Base-by-base conservation (phyloP, 2,113 vertebrate species). In the Lethenteron camtschaticum region DNA sequence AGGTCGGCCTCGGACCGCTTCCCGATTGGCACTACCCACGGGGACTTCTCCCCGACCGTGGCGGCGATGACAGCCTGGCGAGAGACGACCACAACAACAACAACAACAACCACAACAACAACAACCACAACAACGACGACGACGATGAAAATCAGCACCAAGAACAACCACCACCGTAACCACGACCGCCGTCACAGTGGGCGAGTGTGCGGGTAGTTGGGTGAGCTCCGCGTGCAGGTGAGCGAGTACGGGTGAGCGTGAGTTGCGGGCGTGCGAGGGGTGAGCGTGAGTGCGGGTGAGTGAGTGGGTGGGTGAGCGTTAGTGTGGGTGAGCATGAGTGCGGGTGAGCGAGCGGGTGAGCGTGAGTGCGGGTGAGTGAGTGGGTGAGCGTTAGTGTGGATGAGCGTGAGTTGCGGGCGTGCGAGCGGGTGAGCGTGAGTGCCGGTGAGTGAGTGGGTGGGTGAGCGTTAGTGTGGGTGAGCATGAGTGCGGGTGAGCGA, bases 1-100 rank as follows among this genome's bases (percentile, higher is more conserved):
- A 96, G 80, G 77, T 96, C 87, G 68, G 94, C 94, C 78, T 96
- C 90, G 69, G 94, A 87, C 77, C 89, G 95, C 74, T 85, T 83
- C 74, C 86, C 86, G 80, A 96, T 90, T 2, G 94, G 94, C 16
- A 87, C 95, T 59, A 82, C 83, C 75, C 96, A 99, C 1, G 94
- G 94, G 16, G 94, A 95, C 74, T 96, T 96, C 79, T 99, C 91
- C 3, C 90, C 85, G 80, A 99, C 96, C 69, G 95, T 90, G 18
- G 94, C 92, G 12, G 92, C 94, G 20, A 96, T 82, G 69, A 86
- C 95, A 66, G 92, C 94, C 94, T 99, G 75, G 69, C 75, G 76
- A 76, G 20, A 75, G 76, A 56, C 75, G 11, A 72, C 10, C 69
- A 68, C 20, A 2, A 9, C n/a, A 68, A 68, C 20, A 68, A 68